phyloP scores from a whole-genome alignment of 2,797 vertebrate genomes.

The Helicolenus hilgendorfi region DNA sequence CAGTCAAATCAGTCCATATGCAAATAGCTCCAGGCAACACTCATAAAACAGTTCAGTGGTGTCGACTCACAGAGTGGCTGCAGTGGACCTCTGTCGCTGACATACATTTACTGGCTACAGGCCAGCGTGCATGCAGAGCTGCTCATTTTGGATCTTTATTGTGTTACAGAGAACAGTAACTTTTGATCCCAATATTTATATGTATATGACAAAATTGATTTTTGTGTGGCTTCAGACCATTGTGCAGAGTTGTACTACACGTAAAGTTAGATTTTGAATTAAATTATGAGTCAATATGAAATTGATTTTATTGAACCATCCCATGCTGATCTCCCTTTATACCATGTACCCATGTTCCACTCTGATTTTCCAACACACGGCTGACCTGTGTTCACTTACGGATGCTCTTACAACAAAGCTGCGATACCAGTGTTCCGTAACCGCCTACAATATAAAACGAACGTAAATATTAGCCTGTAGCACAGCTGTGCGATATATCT shows the following conservation, averaged over 20 bases:
- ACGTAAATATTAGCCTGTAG: background rate
- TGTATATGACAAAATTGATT: background rate
- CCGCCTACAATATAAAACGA: background rate
- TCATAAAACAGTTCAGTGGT: slow-evolving; percentile 5
- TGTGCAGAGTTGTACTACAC: background rate
- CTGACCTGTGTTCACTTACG: background rate
- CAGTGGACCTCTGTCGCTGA: slow-evolving; percentile 42
- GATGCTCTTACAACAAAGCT: background rate
- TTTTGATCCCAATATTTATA: slow-evolving; percentile 23
- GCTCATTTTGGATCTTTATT: slow-evolving; percentile 37
- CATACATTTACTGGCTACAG: slow-evolving; percentile 38
- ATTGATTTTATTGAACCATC: slow-evolving; percentile 24
- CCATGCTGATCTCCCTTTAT: background rate
- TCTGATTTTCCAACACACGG: background rate
- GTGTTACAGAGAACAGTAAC: background rate
- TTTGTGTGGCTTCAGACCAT: background rate
- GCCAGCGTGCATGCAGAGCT: slow-evolving; percentile 13
- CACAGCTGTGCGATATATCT: background rate
- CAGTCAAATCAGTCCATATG: slow-evolving; percentile 19
- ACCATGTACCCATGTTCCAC: background rate
- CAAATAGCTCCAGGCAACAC: slow-evolving; percentile 22
- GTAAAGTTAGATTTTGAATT: background rate
- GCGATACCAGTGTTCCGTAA: background rate
- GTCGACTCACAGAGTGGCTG: background rate
- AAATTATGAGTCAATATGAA: background rate